Conservation (phyloP, 2,113 vertebrate genomes). For the Halichoeres trimaculatus region DNA sequence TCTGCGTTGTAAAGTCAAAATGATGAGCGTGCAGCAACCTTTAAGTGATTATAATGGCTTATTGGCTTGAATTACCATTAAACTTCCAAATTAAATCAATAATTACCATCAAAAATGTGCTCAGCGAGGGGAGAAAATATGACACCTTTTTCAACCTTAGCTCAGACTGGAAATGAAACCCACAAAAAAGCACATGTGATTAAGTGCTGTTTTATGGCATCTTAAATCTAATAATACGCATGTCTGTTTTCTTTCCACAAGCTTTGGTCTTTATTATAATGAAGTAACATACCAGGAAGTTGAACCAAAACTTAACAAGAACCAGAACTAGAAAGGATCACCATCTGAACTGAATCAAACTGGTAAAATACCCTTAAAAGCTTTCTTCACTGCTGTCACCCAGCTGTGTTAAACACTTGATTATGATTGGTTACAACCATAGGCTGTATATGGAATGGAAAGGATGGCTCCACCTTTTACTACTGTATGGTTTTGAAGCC, state of each 20-base stretch:
- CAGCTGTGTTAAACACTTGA: too few species aligned
- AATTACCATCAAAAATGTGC: too few species aligned
- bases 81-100: not conserved
- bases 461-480: too few species aligned
- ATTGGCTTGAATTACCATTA: not conserved
- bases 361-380: not conserved
- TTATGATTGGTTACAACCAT: too few species aligned
- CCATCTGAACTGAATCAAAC: not conserved
- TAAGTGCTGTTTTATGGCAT: not conserved
- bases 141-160: too few species aligned
- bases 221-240: not conserved
- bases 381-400: not conserved
- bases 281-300: not conserved
- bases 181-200: not conserved
- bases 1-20: too few species aligned
- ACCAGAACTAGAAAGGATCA: not conserved
- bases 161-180: not conserved
- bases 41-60: not conserved
- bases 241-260: not conserved
- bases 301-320: not conserved
- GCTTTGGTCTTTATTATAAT: not conserved
- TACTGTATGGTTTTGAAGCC: too few species aligned
- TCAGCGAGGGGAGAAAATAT: too few species aligned
- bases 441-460: too few species aligned
- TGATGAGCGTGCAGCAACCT: not conserved